Evolutionary conservation across 1,140 invertebrate genomes (phyloP).

Genomic region (Semibalanus balanoides): DNA sequence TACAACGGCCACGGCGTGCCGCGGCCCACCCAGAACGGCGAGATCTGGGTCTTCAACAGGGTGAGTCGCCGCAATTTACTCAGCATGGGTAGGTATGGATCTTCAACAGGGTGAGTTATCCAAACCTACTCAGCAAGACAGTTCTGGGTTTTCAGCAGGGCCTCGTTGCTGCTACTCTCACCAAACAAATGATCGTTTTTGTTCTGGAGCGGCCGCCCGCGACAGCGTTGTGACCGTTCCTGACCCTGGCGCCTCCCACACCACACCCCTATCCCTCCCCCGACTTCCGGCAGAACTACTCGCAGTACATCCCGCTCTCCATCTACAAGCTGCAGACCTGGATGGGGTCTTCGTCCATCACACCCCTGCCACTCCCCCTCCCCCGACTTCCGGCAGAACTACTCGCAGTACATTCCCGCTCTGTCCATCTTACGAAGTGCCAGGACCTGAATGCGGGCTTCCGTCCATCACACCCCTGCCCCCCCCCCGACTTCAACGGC

Average conservation of each 20-base stretch:
- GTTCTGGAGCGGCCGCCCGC: too few species aligned
- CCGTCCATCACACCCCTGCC: slow-evolving; percentile 98
- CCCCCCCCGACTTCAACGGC: neutral
- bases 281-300: slow-evolving; percentile 57
- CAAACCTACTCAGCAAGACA: too few species aligned
- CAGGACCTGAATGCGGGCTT: slow-evolving; percentile 98
- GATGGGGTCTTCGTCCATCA: slow-evolving; percentile 97
- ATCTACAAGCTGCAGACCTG: slow-evolving; percentile 96
- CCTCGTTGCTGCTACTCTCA: too few species aligned
- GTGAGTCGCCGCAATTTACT: slow-evolving; percentile 39
- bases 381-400: slow-evolving; percentile 45
- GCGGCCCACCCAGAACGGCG: slow-evolving; percentile 91
- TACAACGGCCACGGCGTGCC: slow-evolving; percentile 99
- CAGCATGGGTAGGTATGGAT: too few species aligned
- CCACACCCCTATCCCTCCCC: neutral
- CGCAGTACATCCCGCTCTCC: slow-evolving; percentile 97
- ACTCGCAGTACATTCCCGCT: slow-evolving; percentile 98
- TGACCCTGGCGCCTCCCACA: too few species aligned
- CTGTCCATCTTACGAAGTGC: slow-evolving; percentile 93
- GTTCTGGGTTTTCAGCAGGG: too few species aligned
- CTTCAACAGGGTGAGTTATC: too few species aligned
- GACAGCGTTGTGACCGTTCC: too few species aligned
- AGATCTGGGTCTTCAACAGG: slow-evolving; percentile 99
- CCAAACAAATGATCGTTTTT: too few species aligned
- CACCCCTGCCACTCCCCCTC: slow-evolving; percentile 93